A percentile compares a stretch with the other conserved stretches of the same genome.
Evolutionary conservation across 2,888 invertebrate species (phyloP).

Genomic region (Drosophila monieri): DNA sequence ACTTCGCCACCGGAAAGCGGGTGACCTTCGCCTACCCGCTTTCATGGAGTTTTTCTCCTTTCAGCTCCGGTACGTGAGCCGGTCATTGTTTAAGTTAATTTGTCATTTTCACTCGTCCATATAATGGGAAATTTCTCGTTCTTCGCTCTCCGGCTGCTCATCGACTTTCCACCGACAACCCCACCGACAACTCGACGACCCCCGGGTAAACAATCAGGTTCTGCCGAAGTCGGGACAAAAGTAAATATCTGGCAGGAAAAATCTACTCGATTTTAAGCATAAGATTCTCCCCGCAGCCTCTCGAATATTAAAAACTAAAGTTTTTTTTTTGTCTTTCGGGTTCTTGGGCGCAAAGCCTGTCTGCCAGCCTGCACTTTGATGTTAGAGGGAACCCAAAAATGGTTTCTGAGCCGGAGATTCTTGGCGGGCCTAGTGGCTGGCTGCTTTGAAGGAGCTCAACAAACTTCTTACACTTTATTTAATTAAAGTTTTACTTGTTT

Average conservation of each 20-base stretch:
- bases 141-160: slow-evolving; percentile 3
- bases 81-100: slow-evolving; percentile 73
- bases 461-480: slow-evolving; percentile 76
- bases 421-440: slow-evolving; percentile 12
- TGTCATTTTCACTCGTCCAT: slow-evolving; percentile 74
- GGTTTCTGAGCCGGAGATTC: background rate
- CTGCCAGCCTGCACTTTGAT: slow-evolving; percentile 30
- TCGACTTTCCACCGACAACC: slow-evolving; percentile 10
- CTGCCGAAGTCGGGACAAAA: slow-evolving; percentile 44
- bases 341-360: background rate
- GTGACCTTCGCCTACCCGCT: slow-evolving; percentile 37
- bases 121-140: slow-evolving; percentile 61
- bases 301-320: slow-evolving; percentile 51
- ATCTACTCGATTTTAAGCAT: slow-evolving; percentile 62
- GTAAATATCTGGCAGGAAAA: slow-evolving; percentile 58
- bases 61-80: slow-evolving; percentile 14
- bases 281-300: slow-evolving; percentile 32
- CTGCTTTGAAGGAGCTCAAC: slow-evolving; percentile 60
- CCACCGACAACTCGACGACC: background rate
- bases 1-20: slow-evolving; percentile 3
- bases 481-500: slow-evolving; percentile 70
- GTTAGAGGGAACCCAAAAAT: slow-evolving; percentile 4
- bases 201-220: slow-evolving; percentile 54
- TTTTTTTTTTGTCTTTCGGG: slow-evolving; percentile 20
- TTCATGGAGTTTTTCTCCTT: slow-evolving; percentile 57